A percentile compares a stretch with the other conserved stretches of the same genome.
Evolutionary conservation across 1,140 invertebrate species (phyloP).

Genomic region (Leptinotarsa texana): DNA sequence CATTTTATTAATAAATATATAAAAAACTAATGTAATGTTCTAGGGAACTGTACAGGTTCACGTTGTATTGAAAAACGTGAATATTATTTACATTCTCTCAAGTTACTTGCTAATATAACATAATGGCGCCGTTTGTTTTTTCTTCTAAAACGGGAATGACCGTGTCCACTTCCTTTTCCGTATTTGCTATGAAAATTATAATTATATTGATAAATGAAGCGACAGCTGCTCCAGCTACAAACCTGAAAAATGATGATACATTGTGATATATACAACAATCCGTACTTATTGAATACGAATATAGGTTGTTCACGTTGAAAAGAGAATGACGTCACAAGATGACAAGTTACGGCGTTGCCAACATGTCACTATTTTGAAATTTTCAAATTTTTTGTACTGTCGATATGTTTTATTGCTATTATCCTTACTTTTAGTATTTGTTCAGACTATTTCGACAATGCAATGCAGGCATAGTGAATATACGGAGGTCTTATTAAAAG

Average conservation of each 20-base stretch:
- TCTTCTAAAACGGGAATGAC: slow-evolving; percentile 74
- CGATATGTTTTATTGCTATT: too few species aligned
- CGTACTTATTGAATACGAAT: too few species aligned
- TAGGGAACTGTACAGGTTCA: neutral
- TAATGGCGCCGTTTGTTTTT: slow-evolving; percentile 82
- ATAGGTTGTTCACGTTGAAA: too few species aligned
- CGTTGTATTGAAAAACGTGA: neutral
- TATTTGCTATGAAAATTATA: slow-evolving; percentile 73
- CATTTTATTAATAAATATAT: slow-evolving; percentile 4
- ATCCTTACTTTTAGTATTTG: too few species aligned
- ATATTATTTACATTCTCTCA: slow-evolving; percentile 10
- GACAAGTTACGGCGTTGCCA: too few species aligned
- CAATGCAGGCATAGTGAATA: too few species aligned
- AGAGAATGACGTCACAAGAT: too few species aligned
- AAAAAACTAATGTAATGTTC: neutral
- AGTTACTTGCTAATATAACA: slow-evolving; percentile 69
- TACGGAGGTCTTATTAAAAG: too few species aligned
- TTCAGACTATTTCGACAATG: too few species aligned
- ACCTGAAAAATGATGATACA: slow-evolving; percentile 60
- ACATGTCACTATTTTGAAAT: too few species aligned
- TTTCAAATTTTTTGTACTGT: too few species aligned
- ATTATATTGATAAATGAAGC: slow-evolving; percentile 76
- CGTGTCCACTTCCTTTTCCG: slow-evolving; percentile 66
- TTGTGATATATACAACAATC: too few species aligned
- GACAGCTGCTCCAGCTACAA: slow-evolving; percentile 73